A percentile compares a stretch with the other conserved stretches of the same genome.
Conservation (phyloP, 1,140 invertebrate genomes). For the Diabrotica undecimpunctata region DNA sequence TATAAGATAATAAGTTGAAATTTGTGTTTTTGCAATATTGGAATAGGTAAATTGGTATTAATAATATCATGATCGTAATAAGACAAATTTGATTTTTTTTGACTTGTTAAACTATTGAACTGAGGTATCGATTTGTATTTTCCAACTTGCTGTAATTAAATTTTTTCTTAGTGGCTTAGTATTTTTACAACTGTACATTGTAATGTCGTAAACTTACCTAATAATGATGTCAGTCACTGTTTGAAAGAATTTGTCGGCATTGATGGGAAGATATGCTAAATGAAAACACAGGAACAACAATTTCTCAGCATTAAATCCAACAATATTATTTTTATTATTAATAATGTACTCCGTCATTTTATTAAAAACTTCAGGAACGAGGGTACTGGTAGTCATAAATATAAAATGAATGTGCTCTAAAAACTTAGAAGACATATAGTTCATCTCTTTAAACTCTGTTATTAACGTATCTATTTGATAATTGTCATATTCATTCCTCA, state of each 20-base stretch:
- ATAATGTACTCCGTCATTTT: slow-evolving; percentile 48
- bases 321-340: slow-evolving; percentile 42
- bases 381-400: slow-evolving; percentile 42
- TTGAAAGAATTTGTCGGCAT: slow-evolving; percentile 41
- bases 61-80: too few species aligned
- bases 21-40: too few species aligned
- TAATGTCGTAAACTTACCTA: slow-evolving; percentile 27
- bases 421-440: slow-evolving; percentile 44
- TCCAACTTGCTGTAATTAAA: too few species aligned
- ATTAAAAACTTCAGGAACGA: slow-evolving; percentile 48
- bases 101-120: too few species aligned
- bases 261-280: slow-evolving; percentile 49
- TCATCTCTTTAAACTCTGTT: slow-evolving; percentile 16
- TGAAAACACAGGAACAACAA: slow-evolving; percentile 49
- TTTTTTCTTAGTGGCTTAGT: too few species aligned
- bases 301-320: slow-evolving; percentile 51
- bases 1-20: too few species aligned
- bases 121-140: too few species aligned
- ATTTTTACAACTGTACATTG: too few species aligned
- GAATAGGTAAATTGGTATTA: too few species aligned
- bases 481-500: slow-evolving; percentile 21
- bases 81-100: too few species aligned
- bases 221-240: slow-evolving; percentile 38
- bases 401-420: slow-evolving; percentile 47
- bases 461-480: slow-evolving; percentile 22